phyloP scores from a whole-genome alignment of 1,140 invertebrate genomes.

The Hyles vespertilio region DNA sequence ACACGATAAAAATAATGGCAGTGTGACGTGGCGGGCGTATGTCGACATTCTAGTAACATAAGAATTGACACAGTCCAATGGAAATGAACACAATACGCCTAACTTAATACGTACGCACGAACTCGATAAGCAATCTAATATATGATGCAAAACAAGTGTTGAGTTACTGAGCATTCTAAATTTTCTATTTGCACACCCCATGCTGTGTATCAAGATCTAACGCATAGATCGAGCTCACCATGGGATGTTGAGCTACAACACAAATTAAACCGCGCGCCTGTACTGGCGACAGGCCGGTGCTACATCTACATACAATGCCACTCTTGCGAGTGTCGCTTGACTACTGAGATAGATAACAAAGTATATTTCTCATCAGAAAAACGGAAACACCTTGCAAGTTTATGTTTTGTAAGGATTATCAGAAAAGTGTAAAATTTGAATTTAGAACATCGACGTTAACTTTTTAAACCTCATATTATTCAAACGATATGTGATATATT shows the following conservation, averaged over 20 bases:
- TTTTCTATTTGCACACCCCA: conserved; percentile 29
- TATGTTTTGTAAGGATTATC: no score
- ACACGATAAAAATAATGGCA: conserved; percentile 42
- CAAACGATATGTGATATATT: no score
- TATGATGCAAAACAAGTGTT: conserved; percentile 49
- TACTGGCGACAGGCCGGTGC: neutral
- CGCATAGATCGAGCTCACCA: conserved; percentile 64
- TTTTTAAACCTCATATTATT: no score
- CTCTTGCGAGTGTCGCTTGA: conserved; percentile 5
- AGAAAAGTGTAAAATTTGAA: no score
- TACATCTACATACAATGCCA: conserved; percentile 44
- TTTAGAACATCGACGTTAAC: no score
- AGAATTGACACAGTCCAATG: conserved; percentile 76
- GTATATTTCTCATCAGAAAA: neutral
- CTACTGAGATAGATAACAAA: conserved; percentile 18
- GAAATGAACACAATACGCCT: conserved; percentile 58
- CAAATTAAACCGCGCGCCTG: neutral
- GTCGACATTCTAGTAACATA: conserved; percentile 76
- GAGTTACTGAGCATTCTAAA: conserved; percentile 28
- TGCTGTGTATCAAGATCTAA: conserved; percentile 62
- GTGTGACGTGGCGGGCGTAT: conserved; percentile 70
- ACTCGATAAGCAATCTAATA: conserved; percentile 40
- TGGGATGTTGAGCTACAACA: conserved; percentile 24
- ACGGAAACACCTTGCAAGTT: no score
- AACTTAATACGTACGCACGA: conserved; percentile 33